Evolutionary conservation across 1,140 invertebrate genomes (phyloP).

Genomic region (Anastrepha obliqua): DNA sequence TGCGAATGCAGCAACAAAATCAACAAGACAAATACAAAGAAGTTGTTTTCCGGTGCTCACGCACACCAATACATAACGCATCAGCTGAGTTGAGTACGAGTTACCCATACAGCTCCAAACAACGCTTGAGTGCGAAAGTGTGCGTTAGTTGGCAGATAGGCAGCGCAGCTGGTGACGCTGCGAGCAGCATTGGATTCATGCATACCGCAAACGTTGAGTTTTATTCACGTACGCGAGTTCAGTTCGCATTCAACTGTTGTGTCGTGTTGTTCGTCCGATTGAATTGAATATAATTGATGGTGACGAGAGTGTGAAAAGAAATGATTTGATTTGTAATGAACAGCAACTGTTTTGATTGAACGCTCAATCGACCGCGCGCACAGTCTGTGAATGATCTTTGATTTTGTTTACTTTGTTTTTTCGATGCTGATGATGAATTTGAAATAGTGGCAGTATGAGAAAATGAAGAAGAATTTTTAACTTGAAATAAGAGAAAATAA

Average conservation of each 20-base stretch:
- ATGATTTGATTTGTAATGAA: neutral
- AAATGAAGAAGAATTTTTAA: neutral
- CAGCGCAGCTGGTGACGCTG: conserved; percentile 29
- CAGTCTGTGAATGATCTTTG: conserved; percentile 30
- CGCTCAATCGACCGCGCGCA: conserved; percentile 30
- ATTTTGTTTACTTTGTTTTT: no score
- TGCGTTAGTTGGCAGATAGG: neutral
- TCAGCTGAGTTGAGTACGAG: conserved; percentile 2
- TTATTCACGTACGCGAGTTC: conserved; percentile 58
- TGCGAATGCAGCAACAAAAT: neutral
- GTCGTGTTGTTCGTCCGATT: conserved; percentile 43
- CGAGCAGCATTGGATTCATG: conserved; percentile 7
- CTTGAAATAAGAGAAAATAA: neutral
- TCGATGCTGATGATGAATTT: conserved; percentile 9
- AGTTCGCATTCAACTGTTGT: conserved; percentile 59
- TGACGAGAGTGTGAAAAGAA: conserved; percentile 40
- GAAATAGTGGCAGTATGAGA: neutral
- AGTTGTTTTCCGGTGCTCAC: neutral
- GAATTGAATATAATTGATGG: neutral
- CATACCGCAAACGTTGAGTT: conserved; percentile 55
- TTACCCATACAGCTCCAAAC: neutral
- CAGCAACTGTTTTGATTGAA: conserved; percentile 44
- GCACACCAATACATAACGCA: neutral
- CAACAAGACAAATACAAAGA: neutral
- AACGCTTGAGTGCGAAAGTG: neutral